Conservation (phyloP, 2,113 vertebrate genomes). For the Podarcis muralis region DNA sequence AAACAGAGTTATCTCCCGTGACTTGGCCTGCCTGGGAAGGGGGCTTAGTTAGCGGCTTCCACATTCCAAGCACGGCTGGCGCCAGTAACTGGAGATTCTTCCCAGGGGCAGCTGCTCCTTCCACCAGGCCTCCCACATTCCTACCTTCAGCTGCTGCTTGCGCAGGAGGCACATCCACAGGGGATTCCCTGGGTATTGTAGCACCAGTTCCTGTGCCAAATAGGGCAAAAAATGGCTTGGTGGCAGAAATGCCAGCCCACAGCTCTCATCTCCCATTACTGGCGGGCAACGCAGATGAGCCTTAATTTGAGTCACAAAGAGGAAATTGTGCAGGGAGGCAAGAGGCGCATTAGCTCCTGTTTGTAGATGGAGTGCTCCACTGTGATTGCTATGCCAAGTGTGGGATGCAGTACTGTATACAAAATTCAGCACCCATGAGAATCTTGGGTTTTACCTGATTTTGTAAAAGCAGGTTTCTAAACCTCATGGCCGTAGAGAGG, state of each 20-base stretch:
- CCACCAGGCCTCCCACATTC: not conserved
- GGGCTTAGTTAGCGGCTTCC: not conserved
- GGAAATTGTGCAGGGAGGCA: not conserved
- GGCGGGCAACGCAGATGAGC: fast-evolving
- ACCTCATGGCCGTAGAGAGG: not conserved
- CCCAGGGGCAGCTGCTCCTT: conserved; percentile 56
- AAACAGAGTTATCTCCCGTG: conserved; percentile 11
- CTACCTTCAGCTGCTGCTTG: not conserved
- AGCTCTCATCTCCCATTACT: not conserved
- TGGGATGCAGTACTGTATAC: not conserved
- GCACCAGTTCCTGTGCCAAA: not conserved
- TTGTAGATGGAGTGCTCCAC: no score
- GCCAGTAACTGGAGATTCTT: conserved; percentile 24
- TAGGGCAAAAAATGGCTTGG: fast-evolving
- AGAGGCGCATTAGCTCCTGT: not conserved
- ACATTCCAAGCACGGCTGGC: conserved; percentile 13
- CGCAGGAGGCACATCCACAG: not conserved
- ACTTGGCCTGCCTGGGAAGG: fast-evolving
- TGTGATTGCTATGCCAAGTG: not conserved
- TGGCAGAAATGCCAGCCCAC: not conserved
- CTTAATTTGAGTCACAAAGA: not conserved
- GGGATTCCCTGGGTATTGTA: not conserved
- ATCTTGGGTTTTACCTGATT: no score
- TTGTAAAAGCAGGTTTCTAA: not conserved
- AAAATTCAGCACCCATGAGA: not conserved